Conservation (phyloP, 2,888 invertebrate genomes). For the Cryptocephalus moraei region DNA sequence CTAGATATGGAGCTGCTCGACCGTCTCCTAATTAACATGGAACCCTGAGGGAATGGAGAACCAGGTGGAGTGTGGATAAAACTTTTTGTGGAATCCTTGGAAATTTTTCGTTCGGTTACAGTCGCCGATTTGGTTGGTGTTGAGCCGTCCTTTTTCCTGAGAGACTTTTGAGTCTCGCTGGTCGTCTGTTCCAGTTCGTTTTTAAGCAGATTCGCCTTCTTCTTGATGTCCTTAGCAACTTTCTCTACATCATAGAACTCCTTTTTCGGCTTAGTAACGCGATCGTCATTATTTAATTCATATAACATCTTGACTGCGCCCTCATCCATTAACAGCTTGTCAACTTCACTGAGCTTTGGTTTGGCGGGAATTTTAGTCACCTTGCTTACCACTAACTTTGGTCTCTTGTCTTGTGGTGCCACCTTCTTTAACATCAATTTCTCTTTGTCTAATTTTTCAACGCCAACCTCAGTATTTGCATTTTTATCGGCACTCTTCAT, state of each 20-base stretch:
- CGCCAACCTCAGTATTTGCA: conserved; percentile 5
- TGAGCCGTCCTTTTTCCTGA: conserved; percentile 37
- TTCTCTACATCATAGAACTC: conserved; percentile 27
- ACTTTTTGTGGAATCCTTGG: conserved; percentile 33
- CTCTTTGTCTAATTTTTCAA: conserved; percentile 5
- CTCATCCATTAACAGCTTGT: conserved; percentile 70
- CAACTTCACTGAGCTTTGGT: conserved; percentile 47
- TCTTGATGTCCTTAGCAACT: conserved; percentile 30
- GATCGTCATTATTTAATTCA: conserved; percentile 53
- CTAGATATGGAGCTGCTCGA: conserved; percentile 73
- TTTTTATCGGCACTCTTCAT: conserved; percentile 9
- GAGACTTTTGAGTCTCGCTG: conserved; percentile 29
- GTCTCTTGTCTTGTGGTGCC: conserved; percentile 5
- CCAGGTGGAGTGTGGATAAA: conserved; percentile 41
- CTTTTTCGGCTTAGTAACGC: conserved; percentile 21
- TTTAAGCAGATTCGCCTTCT: conserved; percentile 32
- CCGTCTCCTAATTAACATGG: conserved; percentile 70
- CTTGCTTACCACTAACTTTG: conserved; percentile 11
- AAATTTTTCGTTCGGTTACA: conserved; percentile 30
- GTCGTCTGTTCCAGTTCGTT: conserved; percentile 31
- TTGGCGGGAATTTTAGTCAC: conserved; percentile 1
- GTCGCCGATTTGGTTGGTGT: conserved; percentile 7
- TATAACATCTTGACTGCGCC: conserved; percentile 76
- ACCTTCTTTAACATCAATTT: conserved; percentile 10
- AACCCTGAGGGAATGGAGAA: conserved; percentile 61